Evolutionary conservation across 2,797 vertebrate species (phyloP).

Genomic region (Setipinna tenuifilis): DNA sequence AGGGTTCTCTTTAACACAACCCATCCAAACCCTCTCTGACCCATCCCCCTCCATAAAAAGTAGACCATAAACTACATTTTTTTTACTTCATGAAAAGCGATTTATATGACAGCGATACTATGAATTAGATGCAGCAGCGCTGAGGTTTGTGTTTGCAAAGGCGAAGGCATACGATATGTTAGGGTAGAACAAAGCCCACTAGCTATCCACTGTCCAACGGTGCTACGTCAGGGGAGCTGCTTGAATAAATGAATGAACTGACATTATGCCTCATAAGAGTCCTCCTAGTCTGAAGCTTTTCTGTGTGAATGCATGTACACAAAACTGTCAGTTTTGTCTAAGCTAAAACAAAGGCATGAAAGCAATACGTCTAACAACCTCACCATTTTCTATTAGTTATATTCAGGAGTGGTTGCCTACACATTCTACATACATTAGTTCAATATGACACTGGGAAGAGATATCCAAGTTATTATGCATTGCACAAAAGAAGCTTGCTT

Average conservation of each 20-base stretch:
- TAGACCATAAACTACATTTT: not conserved
- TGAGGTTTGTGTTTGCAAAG: not conserved
- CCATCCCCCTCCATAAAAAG: not conserved
- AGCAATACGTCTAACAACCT: not conserved
- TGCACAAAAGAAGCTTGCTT: not conserved
- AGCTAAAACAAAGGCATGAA: not conserved
- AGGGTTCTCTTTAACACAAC: not conserved
- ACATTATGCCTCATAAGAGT: not conserved
- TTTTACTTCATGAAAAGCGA: not conserved
- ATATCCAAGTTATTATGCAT: not conserved
- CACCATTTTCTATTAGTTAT: not conserved
- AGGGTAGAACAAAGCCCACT: slow-evolving; percentile 10
- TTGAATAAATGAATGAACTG: slow-evolving; percentile 1
- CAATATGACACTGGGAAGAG: not conserved
- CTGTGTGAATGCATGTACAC: not conserved
- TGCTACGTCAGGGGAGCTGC: not conserved
- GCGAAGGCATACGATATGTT: not conserved
- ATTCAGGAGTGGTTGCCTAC: not conserved
- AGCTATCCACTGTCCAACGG: not conserved
- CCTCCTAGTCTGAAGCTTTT: not conserved
- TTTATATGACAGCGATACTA: not conserved
- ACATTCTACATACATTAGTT: not conserved
- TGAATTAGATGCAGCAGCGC: not conserved
- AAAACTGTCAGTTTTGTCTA: not conserved
- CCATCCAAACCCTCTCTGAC: not conserved